These are phyloP conservation scores for Protonibea diacanthus DNA, from an alignment of 2,797 vertebrate species.

Conservation along the genomic window DNA sequence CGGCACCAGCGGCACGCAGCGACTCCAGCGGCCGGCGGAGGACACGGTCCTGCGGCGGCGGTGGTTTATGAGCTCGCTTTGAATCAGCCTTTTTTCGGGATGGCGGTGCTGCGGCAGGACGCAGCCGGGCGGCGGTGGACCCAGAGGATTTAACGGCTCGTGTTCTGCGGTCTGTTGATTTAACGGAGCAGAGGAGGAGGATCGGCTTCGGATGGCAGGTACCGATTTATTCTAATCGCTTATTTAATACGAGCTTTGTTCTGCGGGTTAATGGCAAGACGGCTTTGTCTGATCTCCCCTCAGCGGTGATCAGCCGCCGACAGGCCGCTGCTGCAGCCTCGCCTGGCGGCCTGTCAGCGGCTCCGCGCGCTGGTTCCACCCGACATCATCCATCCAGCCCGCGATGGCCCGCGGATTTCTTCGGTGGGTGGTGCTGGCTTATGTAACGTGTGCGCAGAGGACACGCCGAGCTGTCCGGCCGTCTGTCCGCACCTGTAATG, in stretches of 20 bases:
- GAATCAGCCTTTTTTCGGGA: slow-evolving; percentile 25
- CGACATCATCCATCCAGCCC: slow-evolving; percentile 44
- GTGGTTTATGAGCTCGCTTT: not conserved
- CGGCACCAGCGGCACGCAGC: slow-evolving; percentile 28
- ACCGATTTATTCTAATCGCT: slow-evolving; percentile 57
- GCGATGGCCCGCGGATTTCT: not conserved
- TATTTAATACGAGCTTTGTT: slow-evolving; percentile 32
- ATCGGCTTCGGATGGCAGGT: slow-evolving; percentile 63
- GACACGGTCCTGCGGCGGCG: slow-evolving; percentile 17
- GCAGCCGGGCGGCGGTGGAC: slow-evolving; percentile 34
- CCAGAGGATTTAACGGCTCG: slow-evolving; percentile 43
- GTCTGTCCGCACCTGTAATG: slow-evolving; percentile 14
- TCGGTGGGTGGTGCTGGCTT: slow-evolving; percentile 14
- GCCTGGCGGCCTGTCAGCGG: slow-evolving; percentile 25
- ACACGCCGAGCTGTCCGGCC: slow-evolving; percentile 26
- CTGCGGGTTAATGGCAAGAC: slow-evolving; percentile 18
- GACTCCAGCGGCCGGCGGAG: slow-evolving; percentile 21
- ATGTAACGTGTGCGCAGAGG: slow-evolving; percentile 70
- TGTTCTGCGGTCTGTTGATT: slow-evolving; percentile 12
- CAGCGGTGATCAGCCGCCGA: not conserved
- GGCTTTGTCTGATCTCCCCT: slow-evolving; percentile 63
- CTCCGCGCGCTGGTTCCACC: not conserved
- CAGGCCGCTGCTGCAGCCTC: slow-evolving; percentile 48
- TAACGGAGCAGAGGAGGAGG: slow-evolving; percentile 3
- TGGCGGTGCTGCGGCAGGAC: slow-evolving; percentile 58